Conservation (phyloP, 37 sponge, comb jelly and placozoan species). For the Corticium candelabrum region DNA sequence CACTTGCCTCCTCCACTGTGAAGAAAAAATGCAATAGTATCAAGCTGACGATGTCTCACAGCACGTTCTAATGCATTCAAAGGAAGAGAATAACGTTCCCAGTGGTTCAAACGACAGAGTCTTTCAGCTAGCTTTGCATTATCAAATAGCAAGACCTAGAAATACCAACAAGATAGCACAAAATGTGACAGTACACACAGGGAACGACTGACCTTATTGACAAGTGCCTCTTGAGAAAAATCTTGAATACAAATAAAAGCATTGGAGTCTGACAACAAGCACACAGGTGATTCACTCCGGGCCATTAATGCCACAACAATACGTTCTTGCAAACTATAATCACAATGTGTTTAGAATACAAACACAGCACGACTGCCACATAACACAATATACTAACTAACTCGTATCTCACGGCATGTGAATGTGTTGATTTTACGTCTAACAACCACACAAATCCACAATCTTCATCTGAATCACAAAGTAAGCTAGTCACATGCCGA, state of each 20-base stretch:
- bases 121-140: slow-evolving; percentile 67
- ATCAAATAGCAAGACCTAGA: slow-evolving; percentile 63
- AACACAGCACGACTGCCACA: no score
- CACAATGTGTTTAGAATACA: no score
- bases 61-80: slow-evolving; percentile 72
- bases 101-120: slow-evolving; percentile 74
- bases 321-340: background rate
- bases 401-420: no score
- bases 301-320: background rate
- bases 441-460: no score
- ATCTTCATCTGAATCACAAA: no score
- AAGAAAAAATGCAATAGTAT: slow-evolving; percentile 80
- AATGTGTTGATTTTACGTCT: no score
- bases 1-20: background rate
- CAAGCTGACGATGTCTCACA: slow-evolving; percentile 73
- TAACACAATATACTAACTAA: no score
- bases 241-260: background rate
- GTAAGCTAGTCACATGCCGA: no score
- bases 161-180: background rate
- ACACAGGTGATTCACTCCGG: background rate
- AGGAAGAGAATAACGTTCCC: slow-evolving; percentile 80
- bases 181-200: no score
- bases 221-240: background rate
- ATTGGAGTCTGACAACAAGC: background rate
- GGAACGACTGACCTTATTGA: background rate